A percentile compares a stretch with the other conserved stretches of the same genome.
Evolutionary conservation across 2,113 vertebrate genomes (phyloP).

Genomic region (Pituophis catenifer): DNA sequence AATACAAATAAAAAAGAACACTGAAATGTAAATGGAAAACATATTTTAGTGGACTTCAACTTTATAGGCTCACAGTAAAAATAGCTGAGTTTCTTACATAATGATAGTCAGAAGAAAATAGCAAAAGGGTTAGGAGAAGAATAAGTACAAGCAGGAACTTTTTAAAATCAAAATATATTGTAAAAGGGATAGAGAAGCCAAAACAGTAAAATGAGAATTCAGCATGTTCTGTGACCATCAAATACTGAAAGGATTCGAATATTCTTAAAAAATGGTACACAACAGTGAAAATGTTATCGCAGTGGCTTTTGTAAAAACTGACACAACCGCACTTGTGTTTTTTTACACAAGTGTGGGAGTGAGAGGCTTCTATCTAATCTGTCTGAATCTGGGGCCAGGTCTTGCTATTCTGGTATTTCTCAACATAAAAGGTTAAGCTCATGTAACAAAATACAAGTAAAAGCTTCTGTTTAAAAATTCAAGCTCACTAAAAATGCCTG

Average conservation of each 20-base stretch:
- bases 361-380: neutral
- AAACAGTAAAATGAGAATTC: neutral
- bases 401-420: constrained; percentile 1
- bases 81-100: neutral
- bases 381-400: neutral
- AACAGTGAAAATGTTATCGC: neutral
- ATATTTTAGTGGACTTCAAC: neutral
- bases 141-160: neutral
- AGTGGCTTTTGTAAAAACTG: neutral
- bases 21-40: neutral
- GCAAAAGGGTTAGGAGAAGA: neutral
- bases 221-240: neutral
- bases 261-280: neutral
- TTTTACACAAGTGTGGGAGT: neutral
- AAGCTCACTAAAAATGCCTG: constrained; percentile 2
- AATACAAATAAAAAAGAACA: neutral
- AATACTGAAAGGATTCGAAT: neutral
- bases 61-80: neutral
- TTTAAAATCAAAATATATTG: neutral
- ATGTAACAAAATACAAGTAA: constrained; percentile 5
- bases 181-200: neutral
- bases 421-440: neutral
- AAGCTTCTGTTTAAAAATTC: neutral
- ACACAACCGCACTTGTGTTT: neutral
- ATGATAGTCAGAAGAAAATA: neutral